Base-by-base conservation (phyloP, 1,140 invertebrate species). In the Drosophila sp. region DNA sequence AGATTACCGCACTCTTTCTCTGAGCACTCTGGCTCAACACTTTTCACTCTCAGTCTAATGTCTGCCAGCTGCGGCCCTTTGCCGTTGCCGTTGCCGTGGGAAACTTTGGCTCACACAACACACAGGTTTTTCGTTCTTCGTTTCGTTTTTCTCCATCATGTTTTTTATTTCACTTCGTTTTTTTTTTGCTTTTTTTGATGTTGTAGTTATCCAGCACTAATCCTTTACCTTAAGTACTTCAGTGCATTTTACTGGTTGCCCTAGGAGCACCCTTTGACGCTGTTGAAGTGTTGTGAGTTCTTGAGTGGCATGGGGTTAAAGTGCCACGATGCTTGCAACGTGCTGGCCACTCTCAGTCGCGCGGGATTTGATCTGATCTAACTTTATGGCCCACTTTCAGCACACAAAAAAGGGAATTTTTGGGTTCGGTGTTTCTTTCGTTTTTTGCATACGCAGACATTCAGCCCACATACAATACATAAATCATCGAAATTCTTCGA, bases 191-290 rank as follows among this genome's bases (percentile, higher is more conserved):
- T 41, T 41, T 41, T 41, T 41, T n/a, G 1, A n/a, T 7, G 11
- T 41, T 50, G 25, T 50, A 50, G 44, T 50, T 75, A 87, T 56
- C 72, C 66, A 75, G 60, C 54, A 64, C 61, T 82, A 76, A 87
- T 80, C 70, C 77, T 76, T 77, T 72, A 84, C 80, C 76, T 83
- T 79, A 65, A 84, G 80, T 65, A 84, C 76, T 76, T 62, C 47
- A 32, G 27, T 58, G 62, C 64, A 70, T 63, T 71, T 66, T 71
- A 54, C 57, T 64, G 66, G 60, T 25, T 33, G 7, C 50, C 61
- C 29, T 17, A 32, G 44, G 40, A 67, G 60, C 25, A 60, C 17
- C 35, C 29, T 72, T 33, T 58, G 6, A 30, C 3, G 44, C 23
- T 50, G 35, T 29, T 27, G 17, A 54, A 72, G 76, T 72, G 78